These are phyloP conservation scores for Nemotelus pantherinus DNA, from an alignment of 2,888 invertebrate genomes.

Conservation along the genomic window DNA sequence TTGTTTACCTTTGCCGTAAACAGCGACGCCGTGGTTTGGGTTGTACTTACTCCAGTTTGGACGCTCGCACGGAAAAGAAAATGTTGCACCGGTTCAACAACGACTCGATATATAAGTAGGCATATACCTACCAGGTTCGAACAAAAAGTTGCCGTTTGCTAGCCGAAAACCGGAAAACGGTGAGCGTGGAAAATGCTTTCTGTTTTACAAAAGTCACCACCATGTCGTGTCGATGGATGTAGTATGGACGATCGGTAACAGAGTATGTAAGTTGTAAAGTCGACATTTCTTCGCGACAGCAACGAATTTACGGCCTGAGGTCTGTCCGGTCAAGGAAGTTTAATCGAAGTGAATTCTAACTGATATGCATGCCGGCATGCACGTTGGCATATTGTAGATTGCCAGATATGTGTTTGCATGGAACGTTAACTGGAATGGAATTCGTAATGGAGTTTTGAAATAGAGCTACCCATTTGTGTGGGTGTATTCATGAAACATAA, in stretches of 20 bases:
- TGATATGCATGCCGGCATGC: background rate
- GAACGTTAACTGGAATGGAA: slow-evolving; percentile 1
- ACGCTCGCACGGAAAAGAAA: slow-evolving; percentile 13
- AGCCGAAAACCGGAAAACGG: slow-evolving; percentile 39
- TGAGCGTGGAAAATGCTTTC: slow-evolving; percentile 43
- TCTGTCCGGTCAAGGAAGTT: slow-evolving; percentile 34
- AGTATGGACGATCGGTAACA: background rate
- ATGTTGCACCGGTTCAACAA: slow-evolving; percentile 39
- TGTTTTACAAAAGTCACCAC: slow-evolving; percentile 25
- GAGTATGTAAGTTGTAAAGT: slow-evolving; percentile 28
- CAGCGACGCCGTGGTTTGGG: background rate
- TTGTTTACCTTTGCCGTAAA: slow-evolving; percentile 40
- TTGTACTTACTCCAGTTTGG: background rate
- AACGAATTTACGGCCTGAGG: slow-evolving; percentile 38
- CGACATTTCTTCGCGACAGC: slow-evolving; percentile 42
- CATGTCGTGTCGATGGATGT: background rate
- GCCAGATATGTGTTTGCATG: slow-evolving; percentile 5
- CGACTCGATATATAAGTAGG: background rate
- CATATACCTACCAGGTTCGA: background rate
- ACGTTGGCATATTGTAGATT: background rate
- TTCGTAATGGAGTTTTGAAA: slow-evolving; percentile 6
- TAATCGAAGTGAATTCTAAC: slow-evolving; percentile 4
- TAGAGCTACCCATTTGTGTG: background rate
- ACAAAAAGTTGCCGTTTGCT: slow-evolving; percentile 22
- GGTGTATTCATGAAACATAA: slow-evolving; percentile 5